Percentiles rank a stretch among this genome's conserved stretches.
Evolutionary conservation across 1,140 invertebrate genomes (phyloP).

Genomic region (Harpegnathos saltator): DNA sequence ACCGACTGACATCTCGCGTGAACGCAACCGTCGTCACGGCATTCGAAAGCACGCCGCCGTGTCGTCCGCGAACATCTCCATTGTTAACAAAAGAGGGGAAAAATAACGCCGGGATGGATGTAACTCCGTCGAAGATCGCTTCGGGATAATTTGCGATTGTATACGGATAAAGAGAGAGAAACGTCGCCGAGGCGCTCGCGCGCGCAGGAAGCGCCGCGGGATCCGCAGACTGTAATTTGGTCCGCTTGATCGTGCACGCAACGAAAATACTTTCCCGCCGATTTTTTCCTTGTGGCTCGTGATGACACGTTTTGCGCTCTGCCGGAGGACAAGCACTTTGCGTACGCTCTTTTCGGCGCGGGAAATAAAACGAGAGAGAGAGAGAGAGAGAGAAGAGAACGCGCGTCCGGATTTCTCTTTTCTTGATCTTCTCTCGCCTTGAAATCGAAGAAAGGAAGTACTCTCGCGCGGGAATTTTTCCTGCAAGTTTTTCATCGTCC

Average conservation of each 20-base stretch:
- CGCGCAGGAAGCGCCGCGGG: background rate
- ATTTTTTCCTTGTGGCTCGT: background rate
- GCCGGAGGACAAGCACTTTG: background rate
- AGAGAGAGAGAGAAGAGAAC: background rate
- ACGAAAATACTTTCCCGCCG: conserved; percentile 28
- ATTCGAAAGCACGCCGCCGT: conserved; percentile 15
- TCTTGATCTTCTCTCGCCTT: background rate
- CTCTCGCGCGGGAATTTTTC: background rate
- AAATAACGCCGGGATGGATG: conserved; percentile 10
- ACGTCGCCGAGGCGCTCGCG: background rate
- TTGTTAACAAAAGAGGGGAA: conserved; percentile 46
- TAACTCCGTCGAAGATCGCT: conserved; percentile 5
- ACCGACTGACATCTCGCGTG: conserved; percentile 53
- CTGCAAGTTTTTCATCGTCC: background rate
- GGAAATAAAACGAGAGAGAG: background rate
- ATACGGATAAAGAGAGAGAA: conserved; percentile 18
- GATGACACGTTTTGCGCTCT: conserved; percentile 7
- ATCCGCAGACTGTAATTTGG: conserved; percentile 35
- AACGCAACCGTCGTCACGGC: conserved; percentile 51
- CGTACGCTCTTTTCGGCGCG: background rate
- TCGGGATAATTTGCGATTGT: conserved; percentile 50
- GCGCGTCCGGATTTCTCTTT: background rate
- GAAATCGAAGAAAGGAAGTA: background rate
- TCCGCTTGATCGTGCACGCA: conserved; percentile 16
- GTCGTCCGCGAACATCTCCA: conserved; percentile 39